Conservation (phyloP, 2,797 vertebrate genomes). For the Gallinago solitaria region DNA sequence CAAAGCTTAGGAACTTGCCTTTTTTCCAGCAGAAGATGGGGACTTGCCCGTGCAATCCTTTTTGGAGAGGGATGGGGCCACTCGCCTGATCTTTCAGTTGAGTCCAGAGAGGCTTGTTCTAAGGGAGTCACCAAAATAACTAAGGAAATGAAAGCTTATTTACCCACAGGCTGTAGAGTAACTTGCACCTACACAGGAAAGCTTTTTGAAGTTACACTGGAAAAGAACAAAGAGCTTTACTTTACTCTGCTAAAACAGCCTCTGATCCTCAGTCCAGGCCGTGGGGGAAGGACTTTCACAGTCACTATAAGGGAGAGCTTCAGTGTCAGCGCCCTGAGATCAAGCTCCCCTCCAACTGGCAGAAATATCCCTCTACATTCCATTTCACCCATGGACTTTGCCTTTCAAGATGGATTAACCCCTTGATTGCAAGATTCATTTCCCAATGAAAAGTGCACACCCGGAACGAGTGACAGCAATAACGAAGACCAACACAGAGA, state of each 20-base stretch:
- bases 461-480: background rate
- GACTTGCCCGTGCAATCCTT: background rate
- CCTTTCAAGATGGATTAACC: background rate
- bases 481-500: background rate
- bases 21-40: background rate
- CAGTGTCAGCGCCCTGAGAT: accelerated
- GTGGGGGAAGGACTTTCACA: background rate
- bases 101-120: background rate
- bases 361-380: background rate
- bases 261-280: background rate
- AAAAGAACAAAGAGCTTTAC: background rate
- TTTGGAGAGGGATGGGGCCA: background rate
- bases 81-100: accelerated
- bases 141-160: background rate
- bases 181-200: background rate
- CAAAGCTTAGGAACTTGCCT: background rate
- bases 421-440: background rate
- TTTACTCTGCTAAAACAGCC: background rate
- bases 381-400: background rate
- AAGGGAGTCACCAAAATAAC: background rate
- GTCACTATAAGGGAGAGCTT: accelerated
- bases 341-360: background rate
- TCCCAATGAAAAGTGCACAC: background rate
- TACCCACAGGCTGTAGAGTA: background rate
- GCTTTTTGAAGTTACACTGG: background rate